Evolutionary conservation across 2,888 invertebrate genomes (phyloP).

Genomic region (Parnassius orleans): DNA sequence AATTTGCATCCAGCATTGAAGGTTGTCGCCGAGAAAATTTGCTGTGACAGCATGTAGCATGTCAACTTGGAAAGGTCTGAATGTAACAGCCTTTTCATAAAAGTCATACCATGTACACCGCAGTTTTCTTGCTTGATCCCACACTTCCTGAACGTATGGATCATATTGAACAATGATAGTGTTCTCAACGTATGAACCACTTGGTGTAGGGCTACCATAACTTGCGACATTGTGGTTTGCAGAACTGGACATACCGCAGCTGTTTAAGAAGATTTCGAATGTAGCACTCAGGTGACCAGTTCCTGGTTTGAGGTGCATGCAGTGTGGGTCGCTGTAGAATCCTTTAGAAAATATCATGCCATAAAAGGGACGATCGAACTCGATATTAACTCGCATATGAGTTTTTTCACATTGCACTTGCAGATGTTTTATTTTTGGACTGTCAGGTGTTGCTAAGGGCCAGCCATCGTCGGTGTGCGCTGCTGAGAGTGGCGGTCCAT

Average conservation of each 20-base stretch:
- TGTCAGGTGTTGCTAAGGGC: constrained; percentile 93
- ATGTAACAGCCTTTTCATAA: constrained; percentile 96
- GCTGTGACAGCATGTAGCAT: constrained; percentile 97
- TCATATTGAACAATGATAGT: constrained; percentile 97
- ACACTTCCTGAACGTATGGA: constrained; percentile 96
- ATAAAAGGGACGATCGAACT: constrained; percentile 96
- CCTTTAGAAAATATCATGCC: constrained; percentile 98
- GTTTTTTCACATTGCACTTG: constrained; percentile 98
- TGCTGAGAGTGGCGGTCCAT: constrained; percentile 85
- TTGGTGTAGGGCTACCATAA: constrained; percentile 93
- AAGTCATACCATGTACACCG: constrained; percentile 98
- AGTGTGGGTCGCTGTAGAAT: constrained; percentile 94
- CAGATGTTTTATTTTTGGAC: constrained; percentile 95
- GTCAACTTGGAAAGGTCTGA: constrained; percentile 97
- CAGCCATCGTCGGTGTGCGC: constrained; percentile 89
- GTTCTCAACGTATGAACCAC: constrained; percentile 96
- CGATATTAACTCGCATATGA: constrained; percentile 96
- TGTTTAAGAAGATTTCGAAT: constrained; percentile 95
- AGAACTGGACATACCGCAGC: constrained; percentile 97
- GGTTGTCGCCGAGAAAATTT: constrained; percentile 96
- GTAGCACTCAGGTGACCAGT: constrained; percentile 95
- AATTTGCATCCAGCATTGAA: constrained; percentile 99
- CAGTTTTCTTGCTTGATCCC: constrained; percentile 96
- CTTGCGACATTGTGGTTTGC: constrained; percentile 92
- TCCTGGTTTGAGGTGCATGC: constrained; percentile 94